phyloP scores from a whole-genome alignment of 2,113 vertebrate species.

The Atherinomorus stipes region DNA sequence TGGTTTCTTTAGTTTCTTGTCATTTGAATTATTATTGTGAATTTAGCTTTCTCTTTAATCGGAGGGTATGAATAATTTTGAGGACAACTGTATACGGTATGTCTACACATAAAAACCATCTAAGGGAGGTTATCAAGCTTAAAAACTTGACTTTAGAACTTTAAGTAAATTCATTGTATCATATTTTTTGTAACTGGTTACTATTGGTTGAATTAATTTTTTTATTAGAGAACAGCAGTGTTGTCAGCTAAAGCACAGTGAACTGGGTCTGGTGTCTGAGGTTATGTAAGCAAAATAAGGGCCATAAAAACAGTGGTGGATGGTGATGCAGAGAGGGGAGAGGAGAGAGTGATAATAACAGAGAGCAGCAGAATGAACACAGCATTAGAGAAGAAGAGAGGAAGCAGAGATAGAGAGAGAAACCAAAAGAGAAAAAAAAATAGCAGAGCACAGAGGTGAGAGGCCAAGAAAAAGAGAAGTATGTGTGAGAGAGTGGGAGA shows the following conservation, averaged over 20 bases:
- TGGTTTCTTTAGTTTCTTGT: too few relatives aligned
- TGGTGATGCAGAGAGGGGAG: conserved; percentile 34
- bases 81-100: too few relatives aligned
- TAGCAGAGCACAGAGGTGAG: conserved; percentile 53
- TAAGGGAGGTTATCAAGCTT: too few relatives aligned
- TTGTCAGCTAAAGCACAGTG: conserved; percentile 20
- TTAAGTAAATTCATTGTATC: too few relatives aligned
- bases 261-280: conserved; percentile 39
- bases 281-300: conserved; percentile 60
- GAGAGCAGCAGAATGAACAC: conserved; percentile 44
- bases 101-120: too few relatives aligned
- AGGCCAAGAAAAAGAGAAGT: conserved; percentile 48
- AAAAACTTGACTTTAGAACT: too few relatives aligned
- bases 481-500: conserved; percentile 59
- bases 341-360: conserved; percentile 55
- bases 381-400: conserved; percentile 32
- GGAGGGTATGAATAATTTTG: too few relatives aligned
- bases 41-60: too few relatives aligned
- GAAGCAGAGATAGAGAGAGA: conserved; percentile 11
- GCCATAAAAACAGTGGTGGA: conserved; percentile 35
- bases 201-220: too few relatives aligned
- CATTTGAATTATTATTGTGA: too few relatives aligned
- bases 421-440: conserved; percentile 35
- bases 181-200: too few relatives aligned
- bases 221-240: neutral